Conservation (phyloP, 2,888 invertebrate species). For the Diarsia rubi region DNA sequence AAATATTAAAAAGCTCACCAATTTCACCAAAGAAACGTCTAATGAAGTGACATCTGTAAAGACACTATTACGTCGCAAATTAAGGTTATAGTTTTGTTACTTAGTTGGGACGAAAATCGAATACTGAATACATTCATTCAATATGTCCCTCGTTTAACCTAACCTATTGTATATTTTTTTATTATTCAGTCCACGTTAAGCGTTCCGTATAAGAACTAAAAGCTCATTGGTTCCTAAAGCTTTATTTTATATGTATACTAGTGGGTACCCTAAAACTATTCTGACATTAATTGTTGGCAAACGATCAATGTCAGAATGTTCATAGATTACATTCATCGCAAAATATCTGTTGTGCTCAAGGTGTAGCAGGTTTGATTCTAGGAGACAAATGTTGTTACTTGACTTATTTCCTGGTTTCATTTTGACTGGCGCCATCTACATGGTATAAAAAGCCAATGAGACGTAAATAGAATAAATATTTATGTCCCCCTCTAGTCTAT, state of each 20-base stretch:
- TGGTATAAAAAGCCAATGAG: not conserved
- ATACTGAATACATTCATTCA: too few species aligned
- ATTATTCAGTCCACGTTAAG: too few species aligned
- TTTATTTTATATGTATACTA: not conserved
- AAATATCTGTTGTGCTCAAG: not conserved
- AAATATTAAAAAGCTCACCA: too few species aligned
- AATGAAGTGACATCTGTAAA: too few species aligned
- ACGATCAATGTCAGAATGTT: not conserved
- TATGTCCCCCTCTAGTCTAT: too few species aligned
- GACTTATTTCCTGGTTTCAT: not conserved
- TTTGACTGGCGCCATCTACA: not conserved
- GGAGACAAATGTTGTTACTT: not conserved
- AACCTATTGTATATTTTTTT: too few species aligned
- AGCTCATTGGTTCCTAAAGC: not conserved
- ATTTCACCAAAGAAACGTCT: too few species aligned
- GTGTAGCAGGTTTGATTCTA: not conserved
- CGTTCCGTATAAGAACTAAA: too few species aligned
- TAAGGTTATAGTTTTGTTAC: too few species aligned
- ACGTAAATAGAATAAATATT: not conserved
- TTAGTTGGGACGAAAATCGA: too few species aligned
- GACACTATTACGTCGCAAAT: too few species aligned
- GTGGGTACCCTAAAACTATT: conserved; percentile 4
- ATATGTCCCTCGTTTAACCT: too few species aligned
- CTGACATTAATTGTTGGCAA: not conserved
- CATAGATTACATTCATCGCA: not conserved